These are phyloP conservation scores for Propithecus deckenii DNA, from an alignment of 2,797 vertebrate species.

Conservation along the genomic window DNA sequence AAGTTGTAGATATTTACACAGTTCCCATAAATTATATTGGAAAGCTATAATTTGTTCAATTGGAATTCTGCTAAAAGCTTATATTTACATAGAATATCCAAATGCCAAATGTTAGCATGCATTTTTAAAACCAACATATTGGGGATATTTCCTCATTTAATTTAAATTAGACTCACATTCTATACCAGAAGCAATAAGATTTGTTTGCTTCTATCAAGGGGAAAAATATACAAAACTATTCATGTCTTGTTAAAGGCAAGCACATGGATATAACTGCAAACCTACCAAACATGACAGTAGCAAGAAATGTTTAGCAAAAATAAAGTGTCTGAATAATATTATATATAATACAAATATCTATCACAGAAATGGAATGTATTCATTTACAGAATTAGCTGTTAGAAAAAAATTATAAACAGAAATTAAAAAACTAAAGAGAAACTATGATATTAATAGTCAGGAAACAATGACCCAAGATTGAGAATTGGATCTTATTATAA, in stretches of 20 bases:
- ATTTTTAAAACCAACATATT: slow-evolving; percentile 80
- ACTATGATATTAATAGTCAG: neutral
- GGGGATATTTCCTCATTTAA: slow-evolving; percentile 34
- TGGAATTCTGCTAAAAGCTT: slow-evolving; percentile 84
- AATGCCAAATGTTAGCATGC: slow-evolving; percentile 77
- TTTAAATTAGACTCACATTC: slow-evolving; percentile 79
- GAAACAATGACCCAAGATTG: neutral
- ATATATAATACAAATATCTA: neutral
- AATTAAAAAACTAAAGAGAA: neutral
- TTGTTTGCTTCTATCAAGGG: slow-evolving; percentile 63
- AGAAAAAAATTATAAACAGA: neutral
- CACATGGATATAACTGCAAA: slow-evolving; percentile 14
- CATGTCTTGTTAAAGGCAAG: slow-evolving; percentile 49
- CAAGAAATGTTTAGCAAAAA: neutral
- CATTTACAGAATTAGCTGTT: neutral
- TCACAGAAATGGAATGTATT: neutral
- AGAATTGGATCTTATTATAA: neutral
- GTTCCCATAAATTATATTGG: slow-evolving; percentile 84
- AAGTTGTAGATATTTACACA: slow-evolving; percentile 85
- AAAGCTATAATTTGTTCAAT: slow-evolving; percentile 85
- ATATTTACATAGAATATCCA: slow-evolving; percentile 82
- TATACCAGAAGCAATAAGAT: slow-evolving; percentile 62
- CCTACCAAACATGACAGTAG: neutral
- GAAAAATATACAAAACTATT: slow-evolving; percentile 36
- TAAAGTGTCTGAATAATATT: neutral